phyloP scores from a whole-genome alignment of 2,113 vertebrate genomes.

The Microtus ochrogaster region DNA sequence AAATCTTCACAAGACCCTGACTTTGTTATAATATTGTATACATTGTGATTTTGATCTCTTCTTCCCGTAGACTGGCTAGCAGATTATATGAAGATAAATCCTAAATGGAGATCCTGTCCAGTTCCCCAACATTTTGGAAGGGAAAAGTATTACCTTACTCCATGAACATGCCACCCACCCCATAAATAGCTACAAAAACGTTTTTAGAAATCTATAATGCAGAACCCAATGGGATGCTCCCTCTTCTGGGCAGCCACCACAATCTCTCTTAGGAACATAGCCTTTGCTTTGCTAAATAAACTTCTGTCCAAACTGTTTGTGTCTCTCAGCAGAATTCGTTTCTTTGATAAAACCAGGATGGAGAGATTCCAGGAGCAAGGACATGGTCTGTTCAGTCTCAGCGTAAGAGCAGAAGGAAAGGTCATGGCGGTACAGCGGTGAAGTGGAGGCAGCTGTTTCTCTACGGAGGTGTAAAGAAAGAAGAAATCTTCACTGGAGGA shows the following conservation, averaged over 20 bases:
- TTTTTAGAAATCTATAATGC: not conserved
- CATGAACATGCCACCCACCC: not conserved
- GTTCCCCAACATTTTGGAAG: not conserved
- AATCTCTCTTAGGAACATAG: not conserved
- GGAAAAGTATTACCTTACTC: not conserved
- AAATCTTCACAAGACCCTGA: not conserved
- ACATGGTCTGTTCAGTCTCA: not conserved
- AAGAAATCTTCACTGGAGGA: conserved; percentile 4
- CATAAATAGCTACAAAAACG: not conserved
- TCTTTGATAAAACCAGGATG: not conserved
- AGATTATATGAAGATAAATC: not conserved
- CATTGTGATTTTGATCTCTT: not conserved
- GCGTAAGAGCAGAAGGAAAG: accelerated
- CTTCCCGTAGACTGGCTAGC: not conserved
- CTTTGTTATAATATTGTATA: not conserved
- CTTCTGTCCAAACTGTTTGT: not conserved
- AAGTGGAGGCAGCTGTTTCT: not conserved
- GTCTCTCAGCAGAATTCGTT: not conserved
- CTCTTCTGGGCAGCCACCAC: not conserved
- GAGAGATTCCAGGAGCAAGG: not conserved
- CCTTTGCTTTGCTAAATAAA: not conserved
- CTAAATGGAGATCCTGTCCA: not conserved
- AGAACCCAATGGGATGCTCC: not conserved
- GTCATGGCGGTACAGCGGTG: not conserved
- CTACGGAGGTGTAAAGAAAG: not conserved